Conservation (phyloP, 2,797 vertebrate genomes). For the Rhodeus uyekii region DNA sequence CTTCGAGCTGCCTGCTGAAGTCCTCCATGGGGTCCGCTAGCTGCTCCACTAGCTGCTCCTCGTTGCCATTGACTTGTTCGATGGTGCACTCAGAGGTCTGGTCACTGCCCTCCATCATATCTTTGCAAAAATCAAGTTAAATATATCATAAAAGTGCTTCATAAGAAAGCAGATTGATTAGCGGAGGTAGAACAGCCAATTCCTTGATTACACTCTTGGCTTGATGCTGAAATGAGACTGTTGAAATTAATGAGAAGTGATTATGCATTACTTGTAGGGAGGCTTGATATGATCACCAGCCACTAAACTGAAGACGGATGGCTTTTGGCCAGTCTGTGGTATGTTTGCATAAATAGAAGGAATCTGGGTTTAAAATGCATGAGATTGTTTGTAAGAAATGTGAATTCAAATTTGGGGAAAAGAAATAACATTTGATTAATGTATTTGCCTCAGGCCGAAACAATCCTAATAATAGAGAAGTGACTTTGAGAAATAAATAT, state of each 20-base stretch:
- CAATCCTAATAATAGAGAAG: conserved; percentile 11
- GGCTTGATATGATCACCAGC: conserved; percentile 30
- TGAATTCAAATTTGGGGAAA: conserved; percentile 36
- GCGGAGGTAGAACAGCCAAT: conserved; percentile 35
- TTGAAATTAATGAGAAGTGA: conserved; percentile 45
- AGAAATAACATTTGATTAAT: conserved; percentile 41
- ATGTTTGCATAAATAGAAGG: conserved; percentile 28
- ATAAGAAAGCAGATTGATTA: conserved; percentile 22
- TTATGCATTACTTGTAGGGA: conserved; percentile 37
- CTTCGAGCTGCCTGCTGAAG: conserved; percentile 82
- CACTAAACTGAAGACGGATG: conserved; percentile 41
- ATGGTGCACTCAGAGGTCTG: conserved; percentile 62
- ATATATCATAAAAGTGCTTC: conserved; percentile 17
- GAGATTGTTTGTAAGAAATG: conserved; percentile 41
- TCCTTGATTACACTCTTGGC: conserved; percentile 47
- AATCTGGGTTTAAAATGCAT: conserved; percentile 41
- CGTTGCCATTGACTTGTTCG: conserved; percentile 51
- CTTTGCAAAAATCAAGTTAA: conserved; percentile 40
- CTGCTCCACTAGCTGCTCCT: conserved; percentile 61
- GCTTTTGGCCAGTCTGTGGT: conserved; percentile 25
- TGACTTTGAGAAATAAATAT: conserved; percentile 17
- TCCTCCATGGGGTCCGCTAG: conserved; percentile 76
- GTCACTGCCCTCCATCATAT: conserved; percentile 79
- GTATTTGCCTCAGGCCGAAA: conserved; percentile 24
- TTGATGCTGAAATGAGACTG: conserved; percentile 42